Evolutionary conservation across 2,113 vertebrate genomes (phyloP).

Genomic region (Paralichthys olivaceus): DNA sequence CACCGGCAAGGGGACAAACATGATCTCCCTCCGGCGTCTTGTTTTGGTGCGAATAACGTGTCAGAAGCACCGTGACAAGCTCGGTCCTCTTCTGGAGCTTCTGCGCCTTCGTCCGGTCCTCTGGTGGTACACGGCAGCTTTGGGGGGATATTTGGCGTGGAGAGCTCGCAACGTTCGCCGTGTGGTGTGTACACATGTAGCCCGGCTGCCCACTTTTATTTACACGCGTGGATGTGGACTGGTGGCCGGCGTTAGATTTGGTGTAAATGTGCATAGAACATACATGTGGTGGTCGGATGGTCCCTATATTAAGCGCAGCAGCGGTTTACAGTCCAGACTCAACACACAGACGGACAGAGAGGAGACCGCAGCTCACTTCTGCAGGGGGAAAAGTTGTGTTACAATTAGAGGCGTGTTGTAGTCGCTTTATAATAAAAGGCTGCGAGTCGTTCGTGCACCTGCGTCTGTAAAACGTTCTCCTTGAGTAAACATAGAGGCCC

Average conservation of each 20-base stretch:
- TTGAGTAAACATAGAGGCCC: conserved; percentile 74
- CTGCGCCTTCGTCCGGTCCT: conserved; percentile 62
- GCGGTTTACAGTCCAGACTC: conserved; percentile 57
- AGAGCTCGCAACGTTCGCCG: conserved; percentile 70
- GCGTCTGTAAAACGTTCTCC: conserved; percentile 62
- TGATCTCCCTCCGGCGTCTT: conserved; percentile 79
- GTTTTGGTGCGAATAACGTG: conserved; percentile 72
- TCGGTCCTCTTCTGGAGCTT: conserved; percentile 69
- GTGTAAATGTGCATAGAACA: conserved; percentile 79
- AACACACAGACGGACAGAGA: conserved; percentile 80
- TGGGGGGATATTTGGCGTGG: conserved; percentile 67
- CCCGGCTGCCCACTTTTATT: conserved; percentile 71
- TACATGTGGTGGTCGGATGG: conserved; percentile 52
- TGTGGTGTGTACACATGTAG: conserved; percentile 72
- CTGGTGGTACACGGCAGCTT: conserved; percentile 59
- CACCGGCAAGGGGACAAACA: conserved; percentile 84
- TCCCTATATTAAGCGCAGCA: conserved; percentile 60
- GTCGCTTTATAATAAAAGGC: conserved; percentile 29
- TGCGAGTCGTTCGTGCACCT: conserved; percentile 40
- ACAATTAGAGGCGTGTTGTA: conserved; percentile 49
- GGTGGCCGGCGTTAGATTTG: conserved; percentile 62
- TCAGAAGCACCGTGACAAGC: conserved; percentile 53
- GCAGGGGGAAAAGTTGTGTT: conserved; percentile 66
- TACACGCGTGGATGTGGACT: conserved; percentile 69
- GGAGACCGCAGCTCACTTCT: conserved; percentile 56